Evolutionary conservation across 2,888 invertebrate species (phyloP), one percentile per base, ranked within the genome.

Genomic region (Stenodera caucasica): DNA sequence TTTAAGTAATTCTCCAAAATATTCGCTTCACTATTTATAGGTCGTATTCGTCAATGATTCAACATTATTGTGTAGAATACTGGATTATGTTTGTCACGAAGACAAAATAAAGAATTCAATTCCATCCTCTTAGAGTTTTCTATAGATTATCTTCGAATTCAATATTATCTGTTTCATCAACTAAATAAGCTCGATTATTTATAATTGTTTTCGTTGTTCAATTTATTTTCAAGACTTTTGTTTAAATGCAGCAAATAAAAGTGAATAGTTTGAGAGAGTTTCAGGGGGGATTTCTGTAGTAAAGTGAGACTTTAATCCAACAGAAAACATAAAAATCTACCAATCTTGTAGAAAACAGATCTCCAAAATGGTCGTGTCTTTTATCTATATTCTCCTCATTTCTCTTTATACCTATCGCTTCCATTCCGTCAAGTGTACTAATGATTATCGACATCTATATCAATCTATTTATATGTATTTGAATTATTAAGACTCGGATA

Each of bases 31-130:
- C 18, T 45, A 45, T 45, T 45, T 12, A 45, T 21, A 7, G 9
- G 15, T 0, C 1, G 15, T 37, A 15, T 45, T 21, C 12, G 11
- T 45, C 45, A 45, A 45, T 45, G 21, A 45, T 45, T 45, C 21
- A 45, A 12, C 5, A 21, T 11, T 21, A 45, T 45, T 45, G 12
- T 8, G 15, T 2, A 1, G n/a, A 37, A 14, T 15, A 14, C 33
- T 0, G 35, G 14, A 14, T 35, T 35, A 35, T 35, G 35, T 35
- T 14, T 14, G 8, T 14, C 35, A 55, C 53, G 51, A 53, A 35
- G 35, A 52, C 53, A 52, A 60, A 56, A 56, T 53, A 40, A 60
- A 60, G 60, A 60, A 60, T 60, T 60, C 60, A 60, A 57, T 60
- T 60, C 53, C 52, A 33, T 53, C 56, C 6, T 14, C 15, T 14